Evolutionary conservation across 2,113 vertebrate species (phyloP).

Genomic region (Poeciliopsis prolifica): DNA sequence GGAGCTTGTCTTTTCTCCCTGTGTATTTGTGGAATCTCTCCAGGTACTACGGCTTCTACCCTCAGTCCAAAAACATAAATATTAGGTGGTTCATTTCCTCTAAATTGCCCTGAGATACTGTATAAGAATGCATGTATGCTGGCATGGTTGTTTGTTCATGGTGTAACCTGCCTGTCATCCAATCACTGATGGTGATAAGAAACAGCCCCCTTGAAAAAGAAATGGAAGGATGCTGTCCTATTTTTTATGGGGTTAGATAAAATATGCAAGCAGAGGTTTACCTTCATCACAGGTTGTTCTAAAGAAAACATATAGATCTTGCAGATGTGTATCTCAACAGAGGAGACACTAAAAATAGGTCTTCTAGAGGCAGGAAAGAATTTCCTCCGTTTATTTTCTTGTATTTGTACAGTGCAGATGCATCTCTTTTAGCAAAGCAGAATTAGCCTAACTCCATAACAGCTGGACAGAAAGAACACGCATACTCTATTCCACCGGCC

Average conservation of each 20-base stretch:
- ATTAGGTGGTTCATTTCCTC: too few species aligned
- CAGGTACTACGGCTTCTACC: neutral
- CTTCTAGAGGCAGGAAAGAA: conserved; percentile 14
- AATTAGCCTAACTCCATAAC: conserved; percentile 30
- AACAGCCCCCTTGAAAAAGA: neutral
- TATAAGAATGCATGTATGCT: neutral
- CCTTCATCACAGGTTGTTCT: conserved; percentile 16
- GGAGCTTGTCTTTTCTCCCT: neutral
- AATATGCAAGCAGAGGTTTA: neutral
- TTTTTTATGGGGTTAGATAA: conserved; percentile 17
- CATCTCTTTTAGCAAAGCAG: conserved; percentile 18
- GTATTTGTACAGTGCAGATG: conserved; percentile 17
- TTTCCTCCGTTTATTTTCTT: conserved; percentile 10
- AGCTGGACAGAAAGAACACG: conserved; percentile 12
- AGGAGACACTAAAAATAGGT: conserved; percentile 5
- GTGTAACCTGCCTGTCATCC: neutral
- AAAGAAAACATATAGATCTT: conserved; percentile 25
- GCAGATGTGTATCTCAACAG: conserved; percentile 27
- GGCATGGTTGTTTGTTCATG: neutral
- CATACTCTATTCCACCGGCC: conserved; percentile 11
- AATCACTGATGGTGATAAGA: neutral
- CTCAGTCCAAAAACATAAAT: neutral
- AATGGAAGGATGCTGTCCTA: neutral
- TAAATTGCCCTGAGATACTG: too few species aligned
- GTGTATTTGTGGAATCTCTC: neutral